Conservation (phyloP, 1,140 invertebrate genomes). For the Eupristina koningsbergeri region DNA sequence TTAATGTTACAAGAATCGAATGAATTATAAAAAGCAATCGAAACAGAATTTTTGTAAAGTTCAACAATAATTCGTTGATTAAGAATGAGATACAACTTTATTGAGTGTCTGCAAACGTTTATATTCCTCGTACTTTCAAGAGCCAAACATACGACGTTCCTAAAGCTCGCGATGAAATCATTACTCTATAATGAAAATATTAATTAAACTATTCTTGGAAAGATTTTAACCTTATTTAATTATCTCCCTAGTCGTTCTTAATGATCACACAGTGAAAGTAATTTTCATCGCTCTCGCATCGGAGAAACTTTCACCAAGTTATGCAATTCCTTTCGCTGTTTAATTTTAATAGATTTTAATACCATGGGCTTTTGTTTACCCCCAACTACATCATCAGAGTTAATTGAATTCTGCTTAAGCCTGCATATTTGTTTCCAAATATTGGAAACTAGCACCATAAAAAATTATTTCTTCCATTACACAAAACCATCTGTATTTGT, state of each 20-base stretch:
- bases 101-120: too few relatives aligned
- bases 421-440: too few relatives aligned
- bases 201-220: slow-evolving; percentile 25
- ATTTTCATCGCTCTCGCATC: neutral
- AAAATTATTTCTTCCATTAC: too few relatives aligned
- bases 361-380: neutral
- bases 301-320: neutral
- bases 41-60: neutral
- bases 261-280: slow-evolving; percentile 19
- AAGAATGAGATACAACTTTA: too few relatives aligned
- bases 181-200: slow-evolving; percentile 21
- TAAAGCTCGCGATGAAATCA: neutral
- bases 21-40: neutral
- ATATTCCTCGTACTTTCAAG: too few relatives aligned
- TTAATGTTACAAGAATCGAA: too few relatives aligned
- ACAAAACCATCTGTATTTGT: too few relatives aligned
- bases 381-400: neutral
- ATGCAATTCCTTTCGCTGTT: neutral
- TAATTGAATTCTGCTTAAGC: neutral
- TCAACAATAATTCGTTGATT: neutral
- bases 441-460: too few relatives aligned
- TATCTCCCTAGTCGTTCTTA: neutral
- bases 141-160: neutral
- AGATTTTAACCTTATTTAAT: slow-evolving; percentile 31
- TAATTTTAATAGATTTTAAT: neutral